Conservation (phyloP, 2,888 invertebrate genomes). For the Trissoscelio sp. region DNA sequence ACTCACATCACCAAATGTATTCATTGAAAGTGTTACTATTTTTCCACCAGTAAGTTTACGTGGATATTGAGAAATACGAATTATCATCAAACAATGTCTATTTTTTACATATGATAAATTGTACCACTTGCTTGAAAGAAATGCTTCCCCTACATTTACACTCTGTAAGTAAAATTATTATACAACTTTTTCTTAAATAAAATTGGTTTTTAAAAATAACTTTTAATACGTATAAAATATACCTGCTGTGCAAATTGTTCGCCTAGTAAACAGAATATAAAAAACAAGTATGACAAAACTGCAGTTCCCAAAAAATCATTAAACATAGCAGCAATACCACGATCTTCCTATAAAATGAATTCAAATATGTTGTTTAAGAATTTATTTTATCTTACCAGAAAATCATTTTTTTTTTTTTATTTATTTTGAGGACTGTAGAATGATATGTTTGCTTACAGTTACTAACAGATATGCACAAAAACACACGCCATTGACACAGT, state of each 20-base stretch:
- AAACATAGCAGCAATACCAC: not conserved
- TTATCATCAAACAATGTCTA: not conserved
- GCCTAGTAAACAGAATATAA: constrained; percentile 21
- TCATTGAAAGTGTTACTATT: constrained; percentile 11
- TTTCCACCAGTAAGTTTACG: constrained; percentile 16
- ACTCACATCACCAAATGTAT: constrained; percentile 19
- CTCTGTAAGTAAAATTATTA: constrained; percentile 21
- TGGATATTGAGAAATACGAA: constrained; percentile 8
- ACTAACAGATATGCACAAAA: too few relatives aligned
- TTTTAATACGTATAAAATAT: too few relatives aligned
- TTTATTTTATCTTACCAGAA: too few relatives aligned
- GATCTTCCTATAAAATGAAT: constrained; percentile 18
- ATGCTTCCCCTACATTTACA: not conserved
- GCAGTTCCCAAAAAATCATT: not conserved
- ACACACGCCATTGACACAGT: too few relatives aligned
- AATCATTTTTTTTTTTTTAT: too few relatives aligned
- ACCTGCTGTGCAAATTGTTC: constrained; percentile 4
- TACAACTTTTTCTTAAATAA: too few relatives aligned
- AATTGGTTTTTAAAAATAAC: too few relatives aligned
- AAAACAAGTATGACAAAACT: constrained; percentile 20
- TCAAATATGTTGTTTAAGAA: too few relatives aligned
- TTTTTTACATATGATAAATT: not conserved
- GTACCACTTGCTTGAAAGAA: constrained; percentile 18
- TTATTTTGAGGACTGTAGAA: too few relatives aligned
- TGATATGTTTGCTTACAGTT: too few relatives aligned